Conservation (phyloP, 2,113 vertebrate species). For the Hystrix brachyura region DNA sequence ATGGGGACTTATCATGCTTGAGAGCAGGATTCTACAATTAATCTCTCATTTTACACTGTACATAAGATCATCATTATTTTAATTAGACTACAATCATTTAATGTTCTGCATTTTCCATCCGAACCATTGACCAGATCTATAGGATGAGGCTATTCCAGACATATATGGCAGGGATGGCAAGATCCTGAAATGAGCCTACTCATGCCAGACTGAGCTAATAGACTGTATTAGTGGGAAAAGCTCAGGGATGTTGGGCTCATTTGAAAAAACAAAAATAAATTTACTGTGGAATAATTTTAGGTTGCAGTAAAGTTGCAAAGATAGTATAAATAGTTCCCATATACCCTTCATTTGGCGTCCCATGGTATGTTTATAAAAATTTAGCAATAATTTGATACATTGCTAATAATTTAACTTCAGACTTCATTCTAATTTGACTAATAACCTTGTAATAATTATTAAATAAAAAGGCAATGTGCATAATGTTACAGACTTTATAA, state of each 20-base stretch:
- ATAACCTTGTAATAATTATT: not conserved
- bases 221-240: not conserved
- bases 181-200: not conserved
- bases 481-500: not conserved
- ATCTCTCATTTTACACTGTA: not conserved
- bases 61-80: not conserved
- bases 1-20: not conserved
- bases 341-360: not conserved
- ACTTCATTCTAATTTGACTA: conserved; percentile 19
- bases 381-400: not conserved
- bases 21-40: not conserved
- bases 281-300: not conserved
- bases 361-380: not conserved
- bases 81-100: not conserved
- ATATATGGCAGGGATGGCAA: not conserved
- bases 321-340: not conserved
- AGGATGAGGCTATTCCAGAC: not conserved
- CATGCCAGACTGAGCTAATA: not conserved
- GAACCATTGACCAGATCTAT: not conserved
- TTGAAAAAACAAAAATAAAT: not conserved
- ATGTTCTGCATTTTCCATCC: not conserved
- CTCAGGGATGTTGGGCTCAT: not conserved
- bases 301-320: not conserved
- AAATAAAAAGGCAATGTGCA: not conserved
- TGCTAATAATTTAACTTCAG: not conserved